A percentile compares a stretch with the other conserved stretches of the same genome.
phyloP scores from a whole-genome alignment of 2,797 vertebrate genomes.

The Holocentrus rufus region DNA sequence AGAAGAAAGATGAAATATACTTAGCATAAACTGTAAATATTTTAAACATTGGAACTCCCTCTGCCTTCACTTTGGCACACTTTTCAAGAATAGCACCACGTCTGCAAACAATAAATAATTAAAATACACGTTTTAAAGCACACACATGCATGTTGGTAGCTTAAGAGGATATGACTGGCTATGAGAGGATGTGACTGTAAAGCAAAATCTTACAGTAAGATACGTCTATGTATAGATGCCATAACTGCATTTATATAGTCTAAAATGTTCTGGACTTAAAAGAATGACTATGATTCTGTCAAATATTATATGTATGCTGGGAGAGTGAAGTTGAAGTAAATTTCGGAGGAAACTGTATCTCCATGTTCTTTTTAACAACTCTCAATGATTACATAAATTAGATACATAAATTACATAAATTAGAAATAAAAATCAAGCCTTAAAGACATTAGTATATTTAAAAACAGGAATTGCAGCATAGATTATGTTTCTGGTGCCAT shows the following conservation, averaged over 20 bases:
- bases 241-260: neutral
- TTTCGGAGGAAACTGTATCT: no score
- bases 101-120: constrained; percentile 73
- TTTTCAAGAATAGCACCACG: constrained; percentile 66
- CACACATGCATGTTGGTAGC: constrained; percentile 50
- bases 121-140: constrained; percentile 64
- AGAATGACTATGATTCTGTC: neutral
- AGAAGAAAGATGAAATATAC: constrained; percentile 37
- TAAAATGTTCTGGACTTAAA: neutral
- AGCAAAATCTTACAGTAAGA: neutral
- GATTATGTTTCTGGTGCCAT: no score
- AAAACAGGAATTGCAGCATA: no score
- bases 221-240: neutral
- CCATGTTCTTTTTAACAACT: no score
- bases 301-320: no score
- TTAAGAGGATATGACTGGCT: neutral
- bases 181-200: neutral
- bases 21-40: constrained; percentile 61
- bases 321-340: no score
- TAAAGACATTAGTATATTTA: no score
- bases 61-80: constrained; percentile 57
- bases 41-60: constrained; percentile 49
- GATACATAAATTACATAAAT: no score
- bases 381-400: no score
- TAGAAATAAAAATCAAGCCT: no score